Base-by-base conservation (phyloP, 2,113 vertebrate genomes). In the Carettochelys insculpta region DNA sequence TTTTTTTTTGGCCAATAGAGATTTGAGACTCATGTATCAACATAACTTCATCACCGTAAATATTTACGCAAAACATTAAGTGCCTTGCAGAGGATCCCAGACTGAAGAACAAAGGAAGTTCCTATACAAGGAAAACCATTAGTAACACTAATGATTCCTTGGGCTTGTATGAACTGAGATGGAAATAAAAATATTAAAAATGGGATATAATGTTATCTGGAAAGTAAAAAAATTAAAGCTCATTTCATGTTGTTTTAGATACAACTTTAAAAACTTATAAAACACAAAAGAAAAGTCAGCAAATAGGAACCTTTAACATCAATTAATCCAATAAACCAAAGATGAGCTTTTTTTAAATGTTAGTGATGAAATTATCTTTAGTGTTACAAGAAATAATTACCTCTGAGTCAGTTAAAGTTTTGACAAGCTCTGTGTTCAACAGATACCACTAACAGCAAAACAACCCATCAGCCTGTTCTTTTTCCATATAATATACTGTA, bases 91-190 rank as follows among this genome's bases (percentile, higher is more conserved):
- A 73, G 45, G 38, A 86, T 92, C 92, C 81, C 11, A 29, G 80
- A 93, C 82, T 11, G 78, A 85, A 85, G 81, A 83, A 56, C 48
- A 54, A 82, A 95, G 25, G 68, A 87, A 93, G 81, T n/a, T 0
- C 10, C 92, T 91, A 79, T 82, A 95, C 94, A 95, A 93, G 90
- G 92, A 77, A 94, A 95, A 95, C 20, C 1, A 16, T 16, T 75
- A 34, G 8, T 43, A 83, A 68, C 5, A 7, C 27, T 80, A 84
- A 77, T 17, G 47, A 78, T 24, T 87, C 47, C 61, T 13, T 85
- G 51, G 75, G 24, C 38, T 56, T 81, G 83, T 71, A 83, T 89
- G 22, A 92, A 75, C 86, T 82, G 41, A 76, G 61, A 82, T 52
- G 6, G 29, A 85, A 88, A 54, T n/a, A 29, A 79, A 80, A 68